A percentile compares a stretch with the other conserved stretches of the same genome.
Conservation (phyloP, 2,888 invertebrate species). For the Sphaerophoria taeniata region DNA sequence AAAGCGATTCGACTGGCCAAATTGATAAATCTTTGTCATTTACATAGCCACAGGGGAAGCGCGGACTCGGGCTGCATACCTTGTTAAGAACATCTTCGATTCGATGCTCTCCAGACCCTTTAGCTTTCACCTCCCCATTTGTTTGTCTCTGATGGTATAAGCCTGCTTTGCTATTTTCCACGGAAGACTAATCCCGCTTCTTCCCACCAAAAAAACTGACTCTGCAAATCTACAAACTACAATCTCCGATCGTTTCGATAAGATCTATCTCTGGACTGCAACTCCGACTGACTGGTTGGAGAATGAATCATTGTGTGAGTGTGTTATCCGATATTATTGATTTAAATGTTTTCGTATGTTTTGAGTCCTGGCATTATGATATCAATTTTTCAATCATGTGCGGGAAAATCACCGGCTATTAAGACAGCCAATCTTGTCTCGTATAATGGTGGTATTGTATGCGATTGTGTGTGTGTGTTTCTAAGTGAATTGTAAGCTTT, state of each 20-base stretch:
- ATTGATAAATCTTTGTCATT: slow-evolving; percentile 75
- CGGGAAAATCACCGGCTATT: slow-evolving; percentile 69
- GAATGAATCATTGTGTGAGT: slow-evolving; percentile 39
- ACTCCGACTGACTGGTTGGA: background rate
- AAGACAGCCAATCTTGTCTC: slow-evolving; percentile 45
- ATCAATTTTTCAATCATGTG: slow-evolving; percentile 71
- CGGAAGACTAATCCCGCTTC: slow-evolving; percentile 2
- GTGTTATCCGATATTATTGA: slow-evolving; percentile 74
- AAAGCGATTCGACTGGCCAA: slow-evolving; percentile 73
- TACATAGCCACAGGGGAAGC: slow-evolving; percentile 72
- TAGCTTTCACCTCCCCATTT: no score
- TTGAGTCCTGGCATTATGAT: slow-evolving; percentile 73
- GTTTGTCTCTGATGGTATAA: no score
- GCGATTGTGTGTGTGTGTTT: slow-evolving; percentile 16
- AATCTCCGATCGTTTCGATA: slow-evolving; percentile 61
- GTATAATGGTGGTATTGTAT: no score
- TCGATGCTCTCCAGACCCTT: background rate
- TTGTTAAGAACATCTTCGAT: slow-evolving; percentile 41
- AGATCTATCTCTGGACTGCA: slow-evolving; percentile 45
- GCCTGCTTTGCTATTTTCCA: slow-evolving; percentile 37
- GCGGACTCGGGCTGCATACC: slow-evolving; percentile 38
- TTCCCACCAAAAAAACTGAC: slow-evolving; percentile 16
- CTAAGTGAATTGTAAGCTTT: slow-evolving; percentile 24
- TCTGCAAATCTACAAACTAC: slow-evolving; percentile 46
- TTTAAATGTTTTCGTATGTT: slow-evolving; percentile 74